Base-by-base conservation (phyloP, 2,888 invertebrate genomes). In the Cataglyphis cursor region DNA sequence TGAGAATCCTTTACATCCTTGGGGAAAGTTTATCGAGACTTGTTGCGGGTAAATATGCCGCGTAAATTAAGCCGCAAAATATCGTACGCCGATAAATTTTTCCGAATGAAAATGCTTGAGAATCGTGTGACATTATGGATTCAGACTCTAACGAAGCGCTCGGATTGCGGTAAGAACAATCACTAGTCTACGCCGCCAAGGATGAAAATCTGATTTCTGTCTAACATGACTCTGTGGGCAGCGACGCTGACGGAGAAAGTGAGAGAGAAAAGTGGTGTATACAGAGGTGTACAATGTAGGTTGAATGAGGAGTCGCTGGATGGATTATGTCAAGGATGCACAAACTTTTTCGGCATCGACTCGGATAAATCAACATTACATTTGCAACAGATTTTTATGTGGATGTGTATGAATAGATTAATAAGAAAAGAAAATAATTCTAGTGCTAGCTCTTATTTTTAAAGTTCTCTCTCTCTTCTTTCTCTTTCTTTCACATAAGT, bases 261-360 rank as follows among this genome's bases (percentile, higher is more conserved):
- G 78, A 78, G 24, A 64, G 80, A 51, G 51, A 86, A 41, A n/a
- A 76, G 76, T 51, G 51, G 66, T 66, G 15, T 54, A 76, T 66
- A 38, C 24, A 54, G 51, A 51, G 4, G 66, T 76, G 76, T 76
- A 83, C 70, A 70, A 51, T 80, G 57, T 59, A 51, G 70, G 21
- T 48, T 44, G 72, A 59, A 70, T 70, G 44, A 70, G 81, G 75
- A 80, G 84, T 81, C 85, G 89, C 83, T 51, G 82, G 51, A 88
- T 87, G 91, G 91, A 92, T 90, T 89, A 83, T 93, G 93, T 94
- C 76, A 82, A 74, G 64, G 72, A 59, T 80, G 70, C 78, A 80
- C 78, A 80, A 80, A 80, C 59, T 80, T 70, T 70, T 59, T 70
- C 78, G 78, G 57, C 76, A 65, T 31, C 66, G 44, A n/a, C 61